Evolutionary conservation across 1,140 invertebrate genomes (phyloP).

Genomic region (Penaeus chinensis): DNA sequence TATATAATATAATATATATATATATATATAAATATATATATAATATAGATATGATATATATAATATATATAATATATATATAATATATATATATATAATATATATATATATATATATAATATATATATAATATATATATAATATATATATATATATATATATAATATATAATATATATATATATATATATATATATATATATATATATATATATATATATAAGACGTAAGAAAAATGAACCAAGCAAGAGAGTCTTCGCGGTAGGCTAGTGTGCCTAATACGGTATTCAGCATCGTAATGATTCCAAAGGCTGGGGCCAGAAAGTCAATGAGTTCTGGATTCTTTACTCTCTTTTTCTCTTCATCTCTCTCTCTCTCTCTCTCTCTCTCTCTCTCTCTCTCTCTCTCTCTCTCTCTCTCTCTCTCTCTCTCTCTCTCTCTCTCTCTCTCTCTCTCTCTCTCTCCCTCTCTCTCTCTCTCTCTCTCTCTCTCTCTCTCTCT

Average conservation of each 20-base stretch:
- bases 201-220: background rate
- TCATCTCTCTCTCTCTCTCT: background rate
- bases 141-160: background rate
- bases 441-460: background rate
- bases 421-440: too few species aligned
- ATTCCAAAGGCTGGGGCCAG: too few species aligned
- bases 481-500: background rate
- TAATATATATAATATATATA: constrained; percentile 7
- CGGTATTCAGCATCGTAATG: too few species aligned
- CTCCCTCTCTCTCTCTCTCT: background rate
- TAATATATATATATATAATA: constrained; percentile 11
- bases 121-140: background rate
- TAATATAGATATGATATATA: too few species aligned
- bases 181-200: background rate
- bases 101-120: constrained; percentile 2
- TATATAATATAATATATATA: constrained; percentile 5
- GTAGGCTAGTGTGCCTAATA: too few species aligned
- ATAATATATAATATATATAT: constrained; percentile 10
- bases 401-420: background rate
- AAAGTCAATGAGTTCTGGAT: too few species aligned
- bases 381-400: background rate
- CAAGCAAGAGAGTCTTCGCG: background rate
- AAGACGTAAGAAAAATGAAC: constrained; percentile 8
- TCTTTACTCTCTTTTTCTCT: background rate
- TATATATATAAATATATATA: background rate